Evolutionary conservation across 2,797 vertebrate genomes (phyloP), one percentile per base, ranked within the genome.

Genomic region (Anguilla obscura): DNA sequence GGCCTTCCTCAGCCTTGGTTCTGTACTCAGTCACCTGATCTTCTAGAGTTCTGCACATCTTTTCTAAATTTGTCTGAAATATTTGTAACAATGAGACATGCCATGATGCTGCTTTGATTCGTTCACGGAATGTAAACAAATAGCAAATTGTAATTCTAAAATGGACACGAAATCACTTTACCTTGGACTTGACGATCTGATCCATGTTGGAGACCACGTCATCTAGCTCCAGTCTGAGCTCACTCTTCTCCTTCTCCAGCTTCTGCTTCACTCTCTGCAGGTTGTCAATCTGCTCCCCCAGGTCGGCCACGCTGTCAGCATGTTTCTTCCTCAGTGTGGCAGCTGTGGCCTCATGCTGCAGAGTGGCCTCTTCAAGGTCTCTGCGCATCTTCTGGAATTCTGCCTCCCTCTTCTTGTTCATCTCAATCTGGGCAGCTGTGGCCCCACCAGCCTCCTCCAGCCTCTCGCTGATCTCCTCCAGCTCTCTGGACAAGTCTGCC

Each of bases 331-430:
- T 91, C 45, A 98, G 93, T 0, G 97, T 88, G 0, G 97, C 96
- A 0, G 95, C 87, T 0, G 94, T 98, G 90, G 97, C 94, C 91
- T 98, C 98, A 0, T 98, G 97, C 90, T 98, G 97, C 91, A 98
- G 93, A 30, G 97, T 98, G 90, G 97, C 93, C 95, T 98, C 97
- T 93, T 98, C 97, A 0, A 98, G 96, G 95, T 98, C 97, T 21
- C 96, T 90, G 0, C 96, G 94, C 82, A 98, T 89, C 60, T 98
- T 98, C 96, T 96, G 97, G 89, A 98, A 97, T 91, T 99, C 97
- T 0, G 96, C 93, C 91, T 99, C 97, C 0, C 97, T 93, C 93
- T 98, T 98, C 95, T 98, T 98, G 94, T 97, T 97, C 95, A 96
- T 92, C 93, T 97, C 96, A 0, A 96, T 91, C 92, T 96, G 96